phyloP scores from a whole-genome alignment of 2,113 vertebrate genomes.

The Bungarus multicinctus region DNA sequence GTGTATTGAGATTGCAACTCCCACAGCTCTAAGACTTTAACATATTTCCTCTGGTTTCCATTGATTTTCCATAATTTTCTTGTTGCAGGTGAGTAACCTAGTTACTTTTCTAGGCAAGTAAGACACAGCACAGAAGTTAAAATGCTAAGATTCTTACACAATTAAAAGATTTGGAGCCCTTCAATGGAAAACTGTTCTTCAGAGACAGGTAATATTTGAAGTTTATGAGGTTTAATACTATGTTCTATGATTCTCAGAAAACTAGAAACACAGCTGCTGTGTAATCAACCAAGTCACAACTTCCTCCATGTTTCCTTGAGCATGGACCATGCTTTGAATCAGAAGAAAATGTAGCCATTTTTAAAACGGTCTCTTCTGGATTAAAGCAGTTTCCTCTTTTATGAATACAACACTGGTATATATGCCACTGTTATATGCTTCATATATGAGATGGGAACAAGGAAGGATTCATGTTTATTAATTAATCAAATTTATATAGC shows the following conservation, averaged over 20 bases:
- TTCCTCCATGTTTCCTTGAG: background rate
- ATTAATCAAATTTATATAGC: background rate
- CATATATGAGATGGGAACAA: background rate
- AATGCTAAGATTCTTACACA: background rate
- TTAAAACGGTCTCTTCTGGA: background rate
- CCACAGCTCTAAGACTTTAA: background rate
- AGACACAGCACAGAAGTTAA: background rate
- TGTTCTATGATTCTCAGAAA: background rate
- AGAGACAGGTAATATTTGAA: background rate
- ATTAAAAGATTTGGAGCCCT: background rate
- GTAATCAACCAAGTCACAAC: background rate
- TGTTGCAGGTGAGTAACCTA: background rate
- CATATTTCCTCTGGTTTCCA: background rate
- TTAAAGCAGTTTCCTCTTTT: background rate
- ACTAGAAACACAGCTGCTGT: background rate
- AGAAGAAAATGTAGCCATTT: background rate
- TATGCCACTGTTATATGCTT: background rate
- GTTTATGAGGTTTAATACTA: background rate
- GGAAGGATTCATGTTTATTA: background rate
- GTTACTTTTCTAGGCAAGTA: background rate
- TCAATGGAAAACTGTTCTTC: background rate
- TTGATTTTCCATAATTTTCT: background rate
- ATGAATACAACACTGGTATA: background rate
- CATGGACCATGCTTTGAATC: background rate
- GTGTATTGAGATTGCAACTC: background rate